phyloP scores from a whole-genome alignment of 2,797 vertebrate species.

The Aldrovandia affinis region DNA sequence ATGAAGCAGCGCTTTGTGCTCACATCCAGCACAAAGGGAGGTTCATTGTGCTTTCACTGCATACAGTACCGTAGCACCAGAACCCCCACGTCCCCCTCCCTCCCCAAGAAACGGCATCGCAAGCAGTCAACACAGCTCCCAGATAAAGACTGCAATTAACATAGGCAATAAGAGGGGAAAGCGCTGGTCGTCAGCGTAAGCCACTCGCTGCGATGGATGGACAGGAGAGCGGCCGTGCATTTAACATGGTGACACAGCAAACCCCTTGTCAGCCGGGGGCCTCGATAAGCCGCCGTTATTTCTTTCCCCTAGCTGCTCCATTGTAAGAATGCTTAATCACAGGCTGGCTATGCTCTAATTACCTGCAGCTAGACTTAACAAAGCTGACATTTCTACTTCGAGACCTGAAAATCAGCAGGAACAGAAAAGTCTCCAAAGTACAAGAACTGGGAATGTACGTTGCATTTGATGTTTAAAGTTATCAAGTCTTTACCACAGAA shows the following conservation, averaged over 20 bases:
- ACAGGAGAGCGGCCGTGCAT: neutral
- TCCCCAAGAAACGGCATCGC: neutral
- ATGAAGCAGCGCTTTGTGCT: neutral
- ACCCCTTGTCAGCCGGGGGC: neutral
- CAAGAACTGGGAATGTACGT: neutral
- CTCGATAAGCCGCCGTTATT: constrained; percentile 12
- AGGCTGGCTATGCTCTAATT: neutral
- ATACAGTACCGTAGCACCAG: neutral
- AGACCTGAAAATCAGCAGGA: neutral
- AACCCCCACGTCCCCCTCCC: no score
- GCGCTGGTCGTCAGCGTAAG: neutral
- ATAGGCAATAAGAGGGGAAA: neutral
- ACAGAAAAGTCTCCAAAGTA: neutral
- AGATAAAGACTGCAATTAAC: constrained; percentile 11
- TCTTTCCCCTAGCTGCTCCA: neutral
- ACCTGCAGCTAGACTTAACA: constrained; percentile 11
- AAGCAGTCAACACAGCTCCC: neutral
- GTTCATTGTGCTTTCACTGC: neutral
- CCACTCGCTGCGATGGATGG: neutral
- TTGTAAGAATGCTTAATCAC: neutral
- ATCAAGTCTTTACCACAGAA: neutral
- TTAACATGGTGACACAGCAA: constrained; percentile 21
- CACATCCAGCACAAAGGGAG: no score
- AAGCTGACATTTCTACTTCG: neutral
- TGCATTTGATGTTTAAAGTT: neutral